These are phyloP conservation scores for Oenanthe melanoleuca DNA, from an alignment of 2,113 vertebrate species.

Conservation along the genomic window DNA sequence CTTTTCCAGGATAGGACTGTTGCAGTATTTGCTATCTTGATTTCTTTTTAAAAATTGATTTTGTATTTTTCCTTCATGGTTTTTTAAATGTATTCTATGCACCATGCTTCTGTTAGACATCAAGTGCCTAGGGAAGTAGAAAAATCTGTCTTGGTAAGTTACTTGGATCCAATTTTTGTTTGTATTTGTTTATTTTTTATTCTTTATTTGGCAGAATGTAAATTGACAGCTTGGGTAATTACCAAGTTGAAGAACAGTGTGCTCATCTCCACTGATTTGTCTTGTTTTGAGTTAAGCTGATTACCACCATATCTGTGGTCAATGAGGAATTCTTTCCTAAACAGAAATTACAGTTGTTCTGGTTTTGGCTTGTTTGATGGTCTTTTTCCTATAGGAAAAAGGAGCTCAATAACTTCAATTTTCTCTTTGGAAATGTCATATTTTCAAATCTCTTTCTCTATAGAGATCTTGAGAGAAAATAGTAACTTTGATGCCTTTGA, in stretches of 20 bases:
- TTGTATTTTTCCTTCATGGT: not conserved
- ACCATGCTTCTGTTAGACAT: not conserved
- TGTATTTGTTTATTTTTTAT: not conserved
- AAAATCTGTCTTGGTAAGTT: not conserved
- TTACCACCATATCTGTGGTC: not conserved
- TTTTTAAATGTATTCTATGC: not conserved
- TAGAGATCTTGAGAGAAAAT: not conserved
- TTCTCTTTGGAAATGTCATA: not conserved
- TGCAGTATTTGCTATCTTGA: not conserved
- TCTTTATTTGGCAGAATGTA: not conserved
- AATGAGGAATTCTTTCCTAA: not conserved
- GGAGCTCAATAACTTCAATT: not conserved
- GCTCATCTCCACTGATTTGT: not conserved
- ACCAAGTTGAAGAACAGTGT: not conserved
- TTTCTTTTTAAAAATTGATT: not conserved
- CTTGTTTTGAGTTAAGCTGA: not conserved
- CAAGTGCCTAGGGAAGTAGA: not conserved
- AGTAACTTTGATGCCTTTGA: not conserved
- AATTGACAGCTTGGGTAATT: not conserved
- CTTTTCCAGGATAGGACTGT: not conserved
- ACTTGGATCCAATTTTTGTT: not conserved
- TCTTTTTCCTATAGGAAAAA: not conserved
- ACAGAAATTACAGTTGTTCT: not conserved
- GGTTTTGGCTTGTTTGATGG: not conserved
- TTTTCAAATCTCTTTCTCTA: not conserved